These are phyloP conservation scores for Ciconia maguari DNA, from an alignment of 2,113 vertebrate species.

Conservation along the genomic window DNA sequence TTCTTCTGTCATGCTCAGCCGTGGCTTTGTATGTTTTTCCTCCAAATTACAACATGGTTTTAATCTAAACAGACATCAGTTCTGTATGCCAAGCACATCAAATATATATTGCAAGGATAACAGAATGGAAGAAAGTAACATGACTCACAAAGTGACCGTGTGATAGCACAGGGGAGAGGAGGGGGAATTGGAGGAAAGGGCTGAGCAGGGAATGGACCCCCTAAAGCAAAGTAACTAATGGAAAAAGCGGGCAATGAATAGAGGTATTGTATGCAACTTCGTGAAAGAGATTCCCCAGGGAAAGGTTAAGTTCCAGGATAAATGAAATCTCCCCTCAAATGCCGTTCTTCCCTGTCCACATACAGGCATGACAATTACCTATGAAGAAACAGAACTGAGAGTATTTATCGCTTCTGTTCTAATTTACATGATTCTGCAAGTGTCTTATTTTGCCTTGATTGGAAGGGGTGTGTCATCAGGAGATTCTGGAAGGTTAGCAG, in stretches of 20 bases:
- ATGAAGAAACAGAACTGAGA: not conserved
- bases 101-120: not conserved
- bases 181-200: not conserved
- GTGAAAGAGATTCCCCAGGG: not conserved
- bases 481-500: not conserved
- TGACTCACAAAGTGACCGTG: not conserved
- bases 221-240: not conserved
- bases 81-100: not conserved
- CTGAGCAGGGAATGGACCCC: not conserved
- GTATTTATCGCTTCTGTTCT: not conserved
- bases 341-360: not conserved
- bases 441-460: not conserved
- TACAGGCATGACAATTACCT: not conserved
- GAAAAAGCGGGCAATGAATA: constrained; percentile 51
- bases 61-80: constrained; percentile 44
- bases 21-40: constrained; percentile 21
- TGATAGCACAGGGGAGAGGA: not conserved
- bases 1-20: not conserved
- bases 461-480: not conserved
- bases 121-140: not conserved
- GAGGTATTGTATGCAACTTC: constrained; percentile 24
- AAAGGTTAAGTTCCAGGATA: constrained; percentile 42
- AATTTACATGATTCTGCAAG: not conserved
- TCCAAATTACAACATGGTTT: constrained; percentile 18
- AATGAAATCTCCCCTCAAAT: constrained; percentile 14